Evolutionary conservation across 2,888 invertebrate species (phyloP), one percentile per base, ranked within the genome.

Genomic region (Pachycephus smyrnensis): DNA sequence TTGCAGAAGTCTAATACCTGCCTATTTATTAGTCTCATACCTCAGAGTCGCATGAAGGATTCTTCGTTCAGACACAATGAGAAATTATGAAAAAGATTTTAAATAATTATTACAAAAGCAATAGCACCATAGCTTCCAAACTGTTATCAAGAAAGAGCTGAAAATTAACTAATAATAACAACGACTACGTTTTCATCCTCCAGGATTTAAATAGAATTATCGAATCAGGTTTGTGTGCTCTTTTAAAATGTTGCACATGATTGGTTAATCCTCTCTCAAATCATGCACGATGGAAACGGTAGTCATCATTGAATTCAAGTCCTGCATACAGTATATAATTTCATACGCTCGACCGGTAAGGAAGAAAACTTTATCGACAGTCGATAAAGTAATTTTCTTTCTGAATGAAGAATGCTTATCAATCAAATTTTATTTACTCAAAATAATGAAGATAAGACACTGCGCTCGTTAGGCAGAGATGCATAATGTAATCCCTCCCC

Each of bases 1-100:
- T 75, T 73, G 76, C 68, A 78, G 32, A 76, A 79, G 55, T 77
- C 81, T 82, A 82, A 76, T 80, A 79, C 75, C 77, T 77, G 32
- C 30, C n/a, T 36, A 74, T 35, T 74, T 15, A 15, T 74, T 33
- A 33, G 30, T 74, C 74, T 33, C 33, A 32, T 36, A 1, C 33
- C 23, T 36, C 6, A 35, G 37, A 36, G 33, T 74, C 30, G 74
- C 12, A 15, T 3, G 33, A 71, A 31, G 6, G 33, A 32, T 23
- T 71, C 71, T 33, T 32, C 12, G 71, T 71, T 71, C 23, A 9
- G 55, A 55, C 9, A 23, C 2, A 55, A 55, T 55, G 23, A 55
- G 23, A 23, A 23, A 36, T 12, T 35, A 35, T 35, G 35, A 33
- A 4, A 33, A 4, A 35, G 35, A 35, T 35, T 35, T 35, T 4